Base-by-base conservation (phyloP, 2,113 vertebrate genomes). In the Cyprinodon brontotheroides region DNA sequence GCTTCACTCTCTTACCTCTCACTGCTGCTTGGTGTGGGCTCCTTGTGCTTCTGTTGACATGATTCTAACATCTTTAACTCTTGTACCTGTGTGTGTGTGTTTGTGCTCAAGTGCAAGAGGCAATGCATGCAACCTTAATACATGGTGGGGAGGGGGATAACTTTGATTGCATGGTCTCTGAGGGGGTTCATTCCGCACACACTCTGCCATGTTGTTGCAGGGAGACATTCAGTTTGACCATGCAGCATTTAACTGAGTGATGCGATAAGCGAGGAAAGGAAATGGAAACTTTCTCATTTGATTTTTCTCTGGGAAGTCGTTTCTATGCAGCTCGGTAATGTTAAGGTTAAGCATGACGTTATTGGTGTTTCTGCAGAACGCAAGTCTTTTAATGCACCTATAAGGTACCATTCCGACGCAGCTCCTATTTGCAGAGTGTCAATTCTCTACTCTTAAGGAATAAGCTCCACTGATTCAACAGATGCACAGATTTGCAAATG, bases 191-290 rank as follows among this genome's bases (percentile, higher is more conserved):
- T 81, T 81, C 79, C 86, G 84, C 89, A 89, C 83, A 89, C 57
- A 77, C 79, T 81, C 77, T 81, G 82, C 89, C 85, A 77, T 82
- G 82, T 85, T 89, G 87, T 84, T 75, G 86, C 82, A 79, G 79
- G 71, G 82, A 82, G 75, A 80, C 84, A 89, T 89, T 86, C 88
- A 89, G 91, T 87, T 82, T 88, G 89, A 83, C 90, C 91, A 93
- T 91, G 92, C 89, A 91, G 86, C 85, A 86, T 91, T 91, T 92
- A 89, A 91, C 89, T 88, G 59, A 86, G 88, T 90, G 68, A 83
- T 60, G 39, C 12, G 20, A 70, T 39, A 60, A 37, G 64, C 67
- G 62, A 22, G 17, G 65, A 64, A 62, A 77, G 48, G 69, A 62
- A 47, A 77, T 61, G 38, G 63, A 80, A 86, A 89, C 70, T 90